Evolutionary conservation across 2,113 vertebrate species (phyloP).

Genomic region (Prunella fulvescens): DNA sequence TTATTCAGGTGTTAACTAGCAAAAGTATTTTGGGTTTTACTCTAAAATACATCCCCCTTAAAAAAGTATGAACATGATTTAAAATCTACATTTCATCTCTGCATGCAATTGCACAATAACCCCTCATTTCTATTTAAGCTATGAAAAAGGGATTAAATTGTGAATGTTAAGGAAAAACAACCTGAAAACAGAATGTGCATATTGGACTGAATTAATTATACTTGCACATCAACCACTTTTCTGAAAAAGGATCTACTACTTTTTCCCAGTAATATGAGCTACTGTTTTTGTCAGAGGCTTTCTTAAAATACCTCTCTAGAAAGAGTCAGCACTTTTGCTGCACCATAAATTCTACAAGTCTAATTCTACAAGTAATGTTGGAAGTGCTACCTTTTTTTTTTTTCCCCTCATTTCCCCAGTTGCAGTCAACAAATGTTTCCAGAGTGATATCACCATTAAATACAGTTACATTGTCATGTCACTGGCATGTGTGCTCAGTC

Average conservation of each 20-base stretch:
- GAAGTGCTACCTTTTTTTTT: not conserved
- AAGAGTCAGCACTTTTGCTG: not conserved
- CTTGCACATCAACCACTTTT: not conserved
- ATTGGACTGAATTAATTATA: not conserved
- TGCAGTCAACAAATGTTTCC: not conserved
- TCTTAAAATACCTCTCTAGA: not conserved
- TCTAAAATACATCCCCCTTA: fast-evolving
- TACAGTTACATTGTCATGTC: not conserved
- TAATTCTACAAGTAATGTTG: not conserved
- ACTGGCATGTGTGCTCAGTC: not conserved
- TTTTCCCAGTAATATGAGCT: not conserved
- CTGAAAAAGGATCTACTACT: not conserved
- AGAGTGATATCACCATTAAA: not conserved
- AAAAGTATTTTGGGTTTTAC: not conserved
- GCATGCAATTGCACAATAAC: not conserved
- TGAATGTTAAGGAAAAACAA: not conserved
- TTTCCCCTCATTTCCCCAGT: not conserved
- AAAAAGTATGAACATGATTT: not conserved
- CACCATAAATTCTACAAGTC: not conserved
- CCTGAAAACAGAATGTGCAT: not conserved
- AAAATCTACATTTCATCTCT: not conserved
- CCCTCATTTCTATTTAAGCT: not conserved
- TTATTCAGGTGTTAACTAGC: not conserved
- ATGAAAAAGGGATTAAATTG: not conserved
- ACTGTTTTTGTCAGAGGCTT: not conserved